These are phyloP conservation scores for Hyperopisus bebe DNA, from an alignment of 2,113 vertebrate species.

Conservation along the genomic window DNA sequence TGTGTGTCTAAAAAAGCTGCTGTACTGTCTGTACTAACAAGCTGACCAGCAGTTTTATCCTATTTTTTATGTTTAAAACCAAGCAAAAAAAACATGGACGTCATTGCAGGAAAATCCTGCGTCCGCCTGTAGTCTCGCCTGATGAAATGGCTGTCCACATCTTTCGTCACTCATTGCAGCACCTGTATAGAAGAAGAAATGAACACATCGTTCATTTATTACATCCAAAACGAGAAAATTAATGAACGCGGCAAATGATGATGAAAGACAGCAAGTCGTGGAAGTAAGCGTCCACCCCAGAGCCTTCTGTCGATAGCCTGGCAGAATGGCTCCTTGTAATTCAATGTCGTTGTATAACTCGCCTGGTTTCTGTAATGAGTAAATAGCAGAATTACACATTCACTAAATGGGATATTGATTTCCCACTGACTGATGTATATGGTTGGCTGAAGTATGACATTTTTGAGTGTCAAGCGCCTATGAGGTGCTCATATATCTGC, in stretches of 20 bases:
- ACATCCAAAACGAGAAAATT: neutral
- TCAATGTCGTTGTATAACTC: neutral
- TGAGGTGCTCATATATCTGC: neutral
- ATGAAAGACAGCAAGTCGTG: neutral
- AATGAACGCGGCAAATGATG: neutral
- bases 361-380: conserved; percentile 1
- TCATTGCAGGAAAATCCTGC: conserved; percentile 10
- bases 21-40: conserved; percentile 24
- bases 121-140: neutral
- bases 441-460: neutral
- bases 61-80: conserved; percentile 7
- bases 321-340: neutral
- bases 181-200: conserved; percentile 3
- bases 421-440: neutral
- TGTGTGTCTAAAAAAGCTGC: neutral
- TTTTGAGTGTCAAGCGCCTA: neutral
- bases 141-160: neutral
- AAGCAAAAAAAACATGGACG: conserved; percentile 10
- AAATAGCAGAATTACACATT: conserved; percentile 6
- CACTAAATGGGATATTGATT: conserved; percentile 21
- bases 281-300: neutral
- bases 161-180: neutral
- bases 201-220: neutral
- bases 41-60: conserved; percentile 19
- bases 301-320: neutral